A percentile compares a stretch with the other conserved stretches of the same genome.
These are phyloP conservation scores for Psittacula echo DNA, from an alignment of 2,797 vertebrate genomes.

Conservation along the genomic window DNA sequence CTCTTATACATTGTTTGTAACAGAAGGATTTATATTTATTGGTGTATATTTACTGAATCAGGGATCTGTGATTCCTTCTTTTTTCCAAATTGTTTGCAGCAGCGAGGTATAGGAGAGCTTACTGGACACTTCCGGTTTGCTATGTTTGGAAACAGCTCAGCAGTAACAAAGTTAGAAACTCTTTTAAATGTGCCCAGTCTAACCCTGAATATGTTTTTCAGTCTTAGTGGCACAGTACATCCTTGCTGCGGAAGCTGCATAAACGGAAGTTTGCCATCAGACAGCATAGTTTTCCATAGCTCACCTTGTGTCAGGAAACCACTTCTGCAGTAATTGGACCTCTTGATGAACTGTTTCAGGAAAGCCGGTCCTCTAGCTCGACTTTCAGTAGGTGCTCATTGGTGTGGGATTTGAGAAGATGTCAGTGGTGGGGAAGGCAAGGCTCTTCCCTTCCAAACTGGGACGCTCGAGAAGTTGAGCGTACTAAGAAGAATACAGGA, in stretches of 20 bases:
- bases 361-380: not conserved
- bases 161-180: not conserved
- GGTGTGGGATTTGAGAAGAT: not conserved
- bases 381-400: not conserved
- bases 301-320: not conserved
- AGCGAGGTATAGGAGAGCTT: not conserved
- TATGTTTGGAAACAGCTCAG: not conserved
- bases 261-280: not conserved
- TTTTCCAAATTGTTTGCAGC: not conserved
- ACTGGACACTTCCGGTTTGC: not conserved
- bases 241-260: not conserved
- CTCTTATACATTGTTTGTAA: not conserved
- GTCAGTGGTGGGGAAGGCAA: not conserved
- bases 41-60: not conserved
- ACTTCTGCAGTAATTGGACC: not conserved
- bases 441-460: not conserved
- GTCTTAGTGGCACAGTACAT: not conserved
- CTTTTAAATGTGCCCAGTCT: not conserved
- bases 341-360: not conserved
- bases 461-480: not conserved
- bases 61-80: not conserved
- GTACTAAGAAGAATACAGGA: not conserved
- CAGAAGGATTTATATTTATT: not conserved
- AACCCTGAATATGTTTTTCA: not conserved
- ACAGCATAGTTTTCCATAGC: not conserved